Base-by-base conservation (phyloP, 2,888 invertebrate genomes). In the Lasioglossum pauxillum region DNA sequence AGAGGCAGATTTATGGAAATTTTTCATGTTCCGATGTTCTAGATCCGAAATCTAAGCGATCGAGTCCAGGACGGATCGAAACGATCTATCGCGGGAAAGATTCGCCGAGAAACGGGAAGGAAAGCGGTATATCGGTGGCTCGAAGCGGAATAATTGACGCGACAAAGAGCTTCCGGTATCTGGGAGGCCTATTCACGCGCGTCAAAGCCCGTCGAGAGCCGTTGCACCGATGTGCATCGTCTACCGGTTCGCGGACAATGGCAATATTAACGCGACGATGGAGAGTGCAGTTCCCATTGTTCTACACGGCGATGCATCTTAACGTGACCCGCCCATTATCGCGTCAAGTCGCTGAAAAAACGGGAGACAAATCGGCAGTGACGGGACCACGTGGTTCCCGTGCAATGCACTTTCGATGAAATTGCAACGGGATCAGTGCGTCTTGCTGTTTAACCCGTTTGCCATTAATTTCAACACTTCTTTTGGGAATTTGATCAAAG, bases 131-230 rank as follows among this genome's bases (percentile, higher is more conserved):
- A 84, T 83, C 71, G 74, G 75, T 23, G 82, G 23, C 57, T 53
- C 80, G 71, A 86, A 84, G 88, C 84, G 85, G 83, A 90, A 88
- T 92, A 91, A 91, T 92, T 90, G 87, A 86, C 83, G 86, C 83
- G 75, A 90, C 89, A 92, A 91, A 92, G 89, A 85, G 86, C 84
- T 91, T 92, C 91, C 91, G 92, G 83, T 88, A 79, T 80, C 80
- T 80, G 67, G 83, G 72, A 82, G 82, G 84, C 60, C 91, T 84
- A 91, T 91, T 92, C 89, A 91, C 75, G 80, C 85, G 80, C 75
- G 81, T 88, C 85, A 86, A 90, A 91, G 89, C 85, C 87, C 82
- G 84, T 85, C 80, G 75, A 89, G 83, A 76, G 82, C 75, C 86
- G 82, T 86, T 84, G 83, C 84, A 83, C 60, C 82, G 82, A 80